phyloP scores from a whole-genome alignment of 1,140 invertebrate species.

The Dufourea novaeangliae region DNA sequence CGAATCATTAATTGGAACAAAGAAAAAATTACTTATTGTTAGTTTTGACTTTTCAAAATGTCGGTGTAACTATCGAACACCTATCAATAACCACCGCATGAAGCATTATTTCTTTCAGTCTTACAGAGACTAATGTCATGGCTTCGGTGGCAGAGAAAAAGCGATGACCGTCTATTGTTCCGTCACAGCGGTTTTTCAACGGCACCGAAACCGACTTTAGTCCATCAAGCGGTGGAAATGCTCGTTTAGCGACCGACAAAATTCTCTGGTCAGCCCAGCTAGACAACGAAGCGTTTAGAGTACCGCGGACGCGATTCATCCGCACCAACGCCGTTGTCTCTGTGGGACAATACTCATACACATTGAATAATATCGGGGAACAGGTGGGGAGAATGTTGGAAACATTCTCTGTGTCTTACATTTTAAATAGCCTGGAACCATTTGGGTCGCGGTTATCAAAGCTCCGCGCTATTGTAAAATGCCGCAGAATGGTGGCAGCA shows the following conservation, averaged over 20 bases:
- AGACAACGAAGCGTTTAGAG: slow-evolving; percentile 8
- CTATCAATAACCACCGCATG: background rate
- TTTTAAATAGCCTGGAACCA: slow-evolving; percentile 33
- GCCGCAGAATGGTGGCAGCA: slow-evolving; percentile 9
- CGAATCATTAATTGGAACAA: no score
- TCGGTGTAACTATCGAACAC: background rate
- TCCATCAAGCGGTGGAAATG: background rate
- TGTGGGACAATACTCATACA: slow-evolving; percentile 39
- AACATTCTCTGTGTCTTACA: slow-evolving; percentile 35
- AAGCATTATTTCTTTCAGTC: slow-evolving; percentile 17
- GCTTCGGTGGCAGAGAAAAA: background rate
- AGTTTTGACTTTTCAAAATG: no score
- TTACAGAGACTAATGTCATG: background rate
- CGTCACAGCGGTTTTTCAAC: background rate
- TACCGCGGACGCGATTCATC: slow-evolving; percentile 2
- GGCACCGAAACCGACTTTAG: background rate
- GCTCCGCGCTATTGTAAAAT: slow-evolving; percentile 49
- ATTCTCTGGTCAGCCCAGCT: background rate
- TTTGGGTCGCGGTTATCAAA: slow-evolving; percentile 42
- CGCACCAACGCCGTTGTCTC: slow-evolving; percentile 2
- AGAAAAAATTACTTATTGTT: background rate
- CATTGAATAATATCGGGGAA: slow-evolving; percentile 43
- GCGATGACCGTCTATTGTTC: background rate
- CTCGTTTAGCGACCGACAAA: background rate
- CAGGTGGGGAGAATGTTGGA: background rate